These are phyloP conservation scores for Aphelenchoides bicaudatus DNA, from an alignment of 2,888 invertebrate genomes.

Conservation along the genomic window DNA sequence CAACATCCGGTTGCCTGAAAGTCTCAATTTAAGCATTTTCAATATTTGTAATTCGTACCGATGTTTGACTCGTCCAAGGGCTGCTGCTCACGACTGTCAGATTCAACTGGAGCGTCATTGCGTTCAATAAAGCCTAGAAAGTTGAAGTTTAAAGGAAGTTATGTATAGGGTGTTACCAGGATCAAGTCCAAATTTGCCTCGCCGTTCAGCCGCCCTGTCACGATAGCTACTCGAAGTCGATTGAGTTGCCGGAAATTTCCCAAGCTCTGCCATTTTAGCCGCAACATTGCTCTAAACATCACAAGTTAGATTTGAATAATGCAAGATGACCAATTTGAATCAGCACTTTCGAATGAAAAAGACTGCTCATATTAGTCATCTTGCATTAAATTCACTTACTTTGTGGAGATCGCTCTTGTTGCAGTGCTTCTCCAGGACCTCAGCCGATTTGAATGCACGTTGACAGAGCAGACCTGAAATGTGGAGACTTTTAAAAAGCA, in stretches of 20 bases:
- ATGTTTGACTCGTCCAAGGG: slow-evolving; percentile 70
- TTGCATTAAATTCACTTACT: slow-evolving; percentile 41
- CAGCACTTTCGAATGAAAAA: too few species aligned
- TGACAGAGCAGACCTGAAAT: too few species aligned
- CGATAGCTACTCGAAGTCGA: slow-evolving; percentile 68
- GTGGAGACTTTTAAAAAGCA: too few species aligned
- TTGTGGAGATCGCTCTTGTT: slow-evolving; percentile 90
- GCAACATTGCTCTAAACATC: slow-evolving; percentile 28
- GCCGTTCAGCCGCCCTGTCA: slow-evolving; percentile 89
- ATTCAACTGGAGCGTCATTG: slow-evolving; percentile 16
- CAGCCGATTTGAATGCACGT: slow-evolving; percentile 83
- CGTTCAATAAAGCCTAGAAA: slow-evolving; percentile 13
- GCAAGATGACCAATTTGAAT: too few species aligned
- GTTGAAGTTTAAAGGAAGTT: neutral
- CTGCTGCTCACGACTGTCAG: slow-evolving; percentile 35
- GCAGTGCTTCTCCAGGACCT: slow-evolving; percentile 80
- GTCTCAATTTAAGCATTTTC: too few species aligned
- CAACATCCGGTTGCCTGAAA: slow-evolving; percentile 84
- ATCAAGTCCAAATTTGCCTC: slow-evolving; percentile 77
- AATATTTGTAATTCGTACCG: too few species aligned
- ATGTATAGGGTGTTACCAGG: slow-evolving; percentile 22
- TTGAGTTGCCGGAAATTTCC: neutral
- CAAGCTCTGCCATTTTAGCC: slow-evolving; percentile 16
- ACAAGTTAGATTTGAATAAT: too few species aligned
- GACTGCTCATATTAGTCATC: slow-evolving; percentile 3